Conservation (phyloP, 1,140 invertebrate species). For the Papilio glaucus region DNA sequence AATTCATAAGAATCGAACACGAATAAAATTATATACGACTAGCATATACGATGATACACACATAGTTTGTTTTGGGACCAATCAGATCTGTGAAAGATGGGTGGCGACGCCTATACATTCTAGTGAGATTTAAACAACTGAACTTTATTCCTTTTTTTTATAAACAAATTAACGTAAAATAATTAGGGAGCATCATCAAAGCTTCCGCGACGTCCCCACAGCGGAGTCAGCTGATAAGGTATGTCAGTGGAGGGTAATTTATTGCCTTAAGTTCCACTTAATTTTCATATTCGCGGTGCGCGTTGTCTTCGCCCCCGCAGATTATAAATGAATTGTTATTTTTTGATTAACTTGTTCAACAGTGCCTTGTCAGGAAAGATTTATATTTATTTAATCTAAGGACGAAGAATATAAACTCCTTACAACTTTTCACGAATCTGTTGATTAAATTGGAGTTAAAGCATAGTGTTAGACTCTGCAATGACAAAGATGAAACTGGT, state of each 20-base stretch:
- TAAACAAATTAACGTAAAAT: constrained; percentile 26
- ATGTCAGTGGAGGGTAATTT: constrained; percentile 28
- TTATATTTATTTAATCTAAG: constrained; percentile 2
- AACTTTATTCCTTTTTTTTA: not conserved
- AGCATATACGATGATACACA: no score
- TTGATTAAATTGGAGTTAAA: no score
- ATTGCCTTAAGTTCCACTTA: constrained; percentile 34
- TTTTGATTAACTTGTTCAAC: constrained; percentile 6
- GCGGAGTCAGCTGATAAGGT: constrained; percentile 19
- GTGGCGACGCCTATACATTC: no score
- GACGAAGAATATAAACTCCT: no score
- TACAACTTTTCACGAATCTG: no score
- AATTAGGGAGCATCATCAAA: constrained; percentile 12
- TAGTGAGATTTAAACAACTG: not conserved
- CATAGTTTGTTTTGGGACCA: no score
- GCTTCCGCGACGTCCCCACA: not conserved
- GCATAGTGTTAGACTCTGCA: no score
- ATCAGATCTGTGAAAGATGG: no score
- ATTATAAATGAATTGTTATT: constrained; percentile 31
- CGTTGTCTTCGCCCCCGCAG: constrained; percentile 15
- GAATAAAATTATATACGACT: no score
- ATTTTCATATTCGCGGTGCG: constrained; percentile 25
- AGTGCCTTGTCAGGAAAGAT: constrained; percentile 8
- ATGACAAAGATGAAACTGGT: no score
- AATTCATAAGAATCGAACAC: no score